Conservation (phyloP, 1,140 invertebrate species). For the Neuroterus valhalla region DNA sequence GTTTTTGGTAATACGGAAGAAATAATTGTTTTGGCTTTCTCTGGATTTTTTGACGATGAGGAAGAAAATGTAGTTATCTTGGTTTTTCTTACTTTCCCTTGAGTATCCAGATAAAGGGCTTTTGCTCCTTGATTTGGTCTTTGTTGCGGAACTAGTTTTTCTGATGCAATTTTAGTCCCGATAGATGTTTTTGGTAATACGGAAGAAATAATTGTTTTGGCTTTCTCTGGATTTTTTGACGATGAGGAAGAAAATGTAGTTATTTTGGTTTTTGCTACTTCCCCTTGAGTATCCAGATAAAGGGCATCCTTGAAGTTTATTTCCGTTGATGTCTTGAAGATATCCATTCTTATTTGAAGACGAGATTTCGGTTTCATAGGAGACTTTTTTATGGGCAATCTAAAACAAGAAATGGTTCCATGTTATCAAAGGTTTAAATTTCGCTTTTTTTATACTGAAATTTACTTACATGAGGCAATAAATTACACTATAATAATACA, state of each 20-base stretch:
- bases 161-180: too few species aligned
- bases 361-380: neutral
- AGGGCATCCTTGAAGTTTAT: neutral
- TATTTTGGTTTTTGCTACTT: neutral
- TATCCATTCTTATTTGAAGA: slow-evolving; percentile 28
- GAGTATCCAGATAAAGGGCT: slow-evolving; percentile 35
- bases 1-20: too few species aligned
- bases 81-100: neutral
- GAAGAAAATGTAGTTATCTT: too few species aligned
- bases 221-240: too few species aligned
- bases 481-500: too few species aligned
- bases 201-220: too few species aligned
- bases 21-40: too few species aligned
- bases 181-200: too few species aligned
- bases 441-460: slow-evolving; percentile 30
- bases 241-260: slow-evolving; percentile 9
- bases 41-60: too few species aligned
- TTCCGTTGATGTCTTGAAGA: neutral
- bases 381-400: neutral
- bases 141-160: too few species aligned
- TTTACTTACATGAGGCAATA: slow-evolving; percentile 11
- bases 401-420: neutral
- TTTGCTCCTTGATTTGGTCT: too few species aligned
- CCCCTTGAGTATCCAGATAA: slow-evolving; percentile 33
- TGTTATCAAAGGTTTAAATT: slow-evolving; percentile 39